A percentile compares a stretch with the other conserved stretches of the same genome.
Evolutionary conservation across 1,140 invertebrate genomes (phyloP).

Genomic region (Bombus haemorrhoidalis): DNA sequence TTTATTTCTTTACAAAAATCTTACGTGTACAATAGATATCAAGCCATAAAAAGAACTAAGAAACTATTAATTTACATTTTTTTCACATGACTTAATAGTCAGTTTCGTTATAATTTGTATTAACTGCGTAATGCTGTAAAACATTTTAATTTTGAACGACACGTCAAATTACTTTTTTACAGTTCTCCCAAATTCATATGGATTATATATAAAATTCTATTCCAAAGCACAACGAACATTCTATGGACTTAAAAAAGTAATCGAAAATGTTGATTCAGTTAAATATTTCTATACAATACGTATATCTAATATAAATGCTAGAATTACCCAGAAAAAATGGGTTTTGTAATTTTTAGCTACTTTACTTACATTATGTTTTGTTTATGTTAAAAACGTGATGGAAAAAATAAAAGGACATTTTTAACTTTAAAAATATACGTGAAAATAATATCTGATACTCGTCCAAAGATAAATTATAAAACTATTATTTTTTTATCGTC

Average conservation of each 20-base stretch:
- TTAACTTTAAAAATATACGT: neutral
- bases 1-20: constrained; percentile 74
- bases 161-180: neutral
- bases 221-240: neutral
- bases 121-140: constrained; percentile 3
- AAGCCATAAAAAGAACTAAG: constrained; percentile 64
- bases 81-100: constrained; percentile 54
- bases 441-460: neutral
- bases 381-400: constrained; percentile 11
- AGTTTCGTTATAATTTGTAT: constrained; percentile 30
- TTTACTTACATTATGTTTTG: neutral
- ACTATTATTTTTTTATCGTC: neutral
- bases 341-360: constrained; percentile 21
- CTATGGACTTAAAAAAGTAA: constrained; percentile 49
- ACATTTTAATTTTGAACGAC: neutral
- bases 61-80: constrained; percentile 41
- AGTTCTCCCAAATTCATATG: neutral
- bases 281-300: constrained; percentile 26
- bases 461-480: neutral
- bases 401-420: neutral
- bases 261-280: constrained; percentile 16
- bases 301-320: constrained; percentile 36
- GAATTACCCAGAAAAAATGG: constrained; percentile 1
- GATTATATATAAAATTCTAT: constrained; percentile 24
- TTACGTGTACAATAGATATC: constrained; percentile 65